phyloP scores from a whole-genome alignment of 1,140 invertebrate species.

The Aphelenchoides besseyi region DNA sequence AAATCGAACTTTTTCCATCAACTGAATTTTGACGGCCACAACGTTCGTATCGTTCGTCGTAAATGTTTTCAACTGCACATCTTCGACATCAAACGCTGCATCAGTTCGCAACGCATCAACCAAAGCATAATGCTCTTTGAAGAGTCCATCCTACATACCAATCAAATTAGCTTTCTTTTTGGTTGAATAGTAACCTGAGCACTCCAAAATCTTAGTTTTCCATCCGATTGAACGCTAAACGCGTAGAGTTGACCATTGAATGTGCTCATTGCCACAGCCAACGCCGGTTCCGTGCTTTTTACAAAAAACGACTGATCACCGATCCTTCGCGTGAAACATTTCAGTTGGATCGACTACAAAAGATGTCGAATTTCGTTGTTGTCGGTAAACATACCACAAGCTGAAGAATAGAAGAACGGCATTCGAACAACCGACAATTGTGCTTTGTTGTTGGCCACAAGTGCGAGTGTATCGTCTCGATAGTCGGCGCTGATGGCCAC shows the following conservation, averaged over 20 bases:
- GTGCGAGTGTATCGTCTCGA: background rate
- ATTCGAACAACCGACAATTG: background rate
- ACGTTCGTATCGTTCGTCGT: background rate
- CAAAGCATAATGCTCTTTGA: slow-evolving; percentile 3
- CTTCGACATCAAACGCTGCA: slow-evolving; percentile 1
- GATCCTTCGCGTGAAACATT: slow-evolving; percentile 11
- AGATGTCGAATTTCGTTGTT: background rate
- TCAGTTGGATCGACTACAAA: background rate
- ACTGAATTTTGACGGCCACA: slow-evolving; percentile 12
- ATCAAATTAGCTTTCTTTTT: background rate
- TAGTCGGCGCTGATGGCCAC: background rate
- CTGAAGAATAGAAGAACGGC: slow-evolving; percentile 3
- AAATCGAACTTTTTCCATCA: slow-evolving; percentile 11
- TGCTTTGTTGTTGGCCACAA: slow-evolving; percentile 7
- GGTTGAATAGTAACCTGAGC: background rate
- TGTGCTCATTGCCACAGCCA: background rate
- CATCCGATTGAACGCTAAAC: slow-evolving; percentile 11
- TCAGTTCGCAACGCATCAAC: background rate
- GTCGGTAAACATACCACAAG: background rate
- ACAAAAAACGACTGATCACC: slow-evolving; percentile 1
- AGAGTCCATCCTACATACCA: background rate
- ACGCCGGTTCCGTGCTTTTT: background rate
- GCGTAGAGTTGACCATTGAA: slow-evolving; percentile 5
- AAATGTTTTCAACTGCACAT: background rate
- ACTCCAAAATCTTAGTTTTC: background rate